A percentile compares a stretch with the other conserved stretches of the same genome.
Conservation (phyloP, 64 coral and sea anemone genomes). For the Orbicella faveolata region DNA sequence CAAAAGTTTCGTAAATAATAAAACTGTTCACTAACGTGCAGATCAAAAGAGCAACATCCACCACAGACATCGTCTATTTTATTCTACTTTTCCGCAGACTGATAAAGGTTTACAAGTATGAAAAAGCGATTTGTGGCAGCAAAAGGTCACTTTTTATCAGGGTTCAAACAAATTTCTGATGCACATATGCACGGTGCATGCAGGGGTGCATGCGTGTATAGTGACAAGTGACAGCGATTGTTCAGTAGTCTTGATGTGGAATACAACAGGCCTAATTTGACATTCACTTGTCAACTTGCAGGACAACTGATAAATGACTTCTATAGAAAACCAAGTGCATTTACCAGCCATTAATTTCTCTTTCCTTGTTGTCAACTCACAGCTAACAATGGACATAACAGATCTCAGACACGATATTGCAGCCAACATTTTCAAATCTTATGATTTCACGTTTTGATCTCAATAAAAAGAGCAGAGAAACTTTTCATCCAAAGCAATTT, state of each 20-base stretch:
- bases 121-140: constrained; percentile 35
- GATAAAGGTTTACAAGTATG: constrained; percentile 30
- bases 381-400: no score
- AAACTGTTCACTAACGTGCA: background rate
- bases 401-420: background rate
- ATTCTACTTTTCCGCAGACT: constrained; percentile 36
- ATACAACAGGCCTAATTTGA: background rate
- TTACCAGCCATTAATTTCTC: background rate
- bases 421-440: background rate
- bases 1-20: background rate
- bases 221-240: background rate
- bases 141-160: constrained; percentile 9
- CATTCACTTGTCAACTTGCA: background rate
- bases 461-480: background rate
- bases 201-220: constrained; percentile 1
- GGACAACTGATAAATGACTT: background rate
- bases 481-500: constrained; percentile 9
- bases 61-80: constrained; percentile 13
- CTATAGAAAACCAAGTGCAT: background rate
- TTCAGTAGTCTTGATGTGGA: background rate
- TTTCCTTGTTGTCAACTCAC: background rate
- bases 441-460: background rate
- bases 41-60: background rate
- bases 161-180: background rate
- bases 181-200: background rate